Percentiles rank a stretch among this genome's conserved stretches.
Evolutionary conservation across 2,113 vertebrate genomes (phyloP).

Genomic region (Thalassoma bifasciatum): DNA sequence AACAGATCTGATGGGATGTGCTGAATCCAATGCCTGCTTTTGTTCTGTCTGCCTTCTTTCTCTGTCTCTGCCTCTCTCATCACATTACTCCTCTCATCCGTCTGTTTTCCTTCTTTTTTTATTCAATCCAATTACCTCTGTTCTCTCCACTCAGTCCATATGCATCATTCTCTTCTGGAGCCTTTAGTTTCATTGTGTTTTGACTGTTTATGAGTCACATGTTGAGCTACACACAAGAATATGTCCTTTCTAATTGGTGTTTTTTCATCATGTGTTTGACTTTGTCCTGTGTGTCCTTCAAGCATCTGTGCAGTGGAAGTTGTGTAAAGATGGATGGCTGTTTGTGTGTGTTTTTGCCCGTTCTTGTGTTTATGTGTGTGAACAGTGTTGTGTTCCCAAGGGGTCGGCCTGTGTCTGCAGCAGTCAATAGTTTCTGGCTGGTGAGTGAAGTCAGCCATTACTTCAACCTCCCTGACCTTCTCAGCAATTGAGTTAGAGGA

Average conservation of each 20-base stretch:
- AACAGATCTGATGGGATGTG: conserved; percentile 57
- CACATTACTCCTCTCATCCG: background rate
- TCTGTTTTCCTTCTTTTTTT: conserved; percentile 11
- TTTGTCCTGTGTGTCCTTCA: conserved; percentile 43
- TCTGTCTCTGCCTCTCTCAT: conserved; percentile 8
- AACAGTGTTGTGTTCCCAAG: conserved; percentile 18
- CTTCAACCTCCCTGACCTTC: conserved; percentile 56
- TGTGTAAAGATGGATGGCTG: conserved; percentile 34
- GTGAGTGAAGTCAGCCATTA: conserved; percentile 62
- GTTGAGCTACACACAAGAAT: background rate
- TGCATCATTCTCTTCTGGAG: background rate
- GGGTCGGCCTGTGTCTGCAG: conserved; percentile 14
- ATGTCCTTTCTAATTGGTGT: background rate
- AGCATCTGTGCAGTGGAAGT: conserved; percentile 38
- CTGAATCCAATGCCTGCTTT: conserved; percentile 37
- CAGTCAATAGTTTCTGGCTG: conserved; percentile 48
- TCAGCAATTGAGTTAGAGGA: conserved; percentile 19
- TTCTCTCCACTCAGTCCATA: background rate
- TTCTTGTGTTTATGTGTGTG: background rate
- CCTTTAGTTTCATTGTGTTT: background rate
- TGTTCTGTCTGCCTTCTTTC: conserved; percentile 39
- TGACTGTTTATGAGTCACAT: background rate
- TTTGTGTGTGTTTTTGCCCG: background rate
- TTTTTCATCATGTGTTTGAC: conserved; percentile 16
- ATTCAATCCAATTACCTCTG: background rate